Evolutionary conservation across 2,113 vertebrate genomes (phyloP).

Genomic region (Dissostichus mawsoni): DNA sequence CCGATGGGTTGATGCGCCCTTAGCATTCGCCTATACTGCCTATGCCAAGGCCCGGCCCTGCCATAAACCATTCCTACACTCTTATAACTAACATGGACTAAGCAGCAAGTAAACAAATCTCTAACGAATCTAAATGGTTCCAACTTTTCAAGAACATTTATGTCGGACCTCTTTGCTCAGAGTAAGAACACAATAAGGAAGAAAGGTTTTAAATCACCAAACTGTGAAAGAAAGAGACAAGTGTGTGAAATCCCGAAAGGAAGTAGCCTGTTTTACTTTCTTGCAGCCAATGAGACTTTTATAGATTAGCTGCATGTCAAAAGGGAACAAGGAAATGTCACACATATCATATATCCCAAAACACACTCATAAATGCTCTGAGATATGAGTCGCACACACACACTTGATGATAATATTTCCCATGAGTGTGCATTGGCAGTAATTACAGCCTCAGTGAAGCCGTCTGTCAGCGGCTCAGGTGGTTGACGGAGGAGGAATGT

Average conservation of each 20-base stretch:
- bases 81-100: neutral
- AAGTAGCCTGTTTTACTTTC: neutral
- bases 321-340: neutral
- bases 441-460: conserved; percentile 38
- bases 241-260: neutral
- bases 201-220: neutral
- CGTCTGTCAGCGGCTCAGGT: conserved; percentile 51
- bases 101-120: neutral
- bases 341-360: neutral
- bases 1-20: too few relatives aligned
- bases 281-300: neutral
- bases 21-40: too few relatives aligned
- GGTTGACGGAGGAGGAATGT: conserved; percentile 49
- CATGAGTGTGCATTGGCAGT: conserved; percentile 23
- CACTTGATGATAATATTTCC: conserved; percentile 29
- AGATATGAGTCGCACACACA: neutral
- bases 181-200: neutral
- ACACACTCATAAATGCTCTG: neutral
- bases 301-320: neutral
- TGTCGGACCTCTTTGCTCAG: neutral
- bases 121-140: neutral
- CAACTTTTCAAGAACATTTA: neutral
- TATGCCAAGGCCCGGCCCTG: too few relatives aligned
- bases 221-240: neutral
- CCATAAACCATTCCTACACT: neutral